Base-by-base conservation (phyloP, 2,888 invertebrate genomes). In the Synanthedon tipuliformis region DNA sequence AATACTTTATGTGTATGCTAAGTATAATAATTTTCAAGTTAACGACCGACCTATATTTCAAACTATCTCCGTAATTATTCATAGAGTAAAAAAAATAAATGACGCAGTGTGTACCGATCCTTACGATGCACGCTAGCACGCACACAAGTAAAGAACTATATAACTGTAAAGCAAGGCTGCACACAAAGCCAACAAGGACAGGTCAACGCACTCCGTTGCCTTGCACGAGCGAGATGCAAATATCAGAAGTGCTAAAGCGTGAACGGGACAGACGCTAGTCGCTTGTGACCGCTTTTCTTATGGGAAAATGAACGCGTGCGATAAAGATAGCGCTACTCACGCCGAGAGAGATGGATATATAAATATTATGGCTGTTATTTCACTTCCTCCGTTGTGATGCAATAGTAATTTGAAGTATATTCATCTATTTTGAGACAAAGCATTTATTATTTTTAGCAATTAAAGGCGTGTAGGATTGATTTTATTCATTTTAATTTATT, bases 301-400 rank as follows among this genome's bases (percentile, higher is more conserved):
- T 63, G 77, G 68, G 61, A 65, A 66, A 64, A 64, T 63, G 68
- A 52, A 59, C 65, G 68, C 61, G 86, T 69, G 80, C 67, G 81
- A 86, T 69, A 71, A 71, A 71, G 84, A 85, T 69, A 72, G 73
- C 69, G 72, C 64, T 71, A 78, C 71, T 61, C 58, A 60, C 75
- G 56, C 58, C 59, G 68, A 76, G 72, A 71, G 81, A 68, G 86
- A 82, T 64, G 65, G 81, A 70, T 79, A 75, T 84, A 81, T 75
- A 84, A 85, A 85, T 85, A 86, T 87, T 87, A 82, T 85, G 86
- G 77, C 82, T 83, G 81, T 81, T 84, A 84, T 82, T 87, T 84
- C 83, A 85, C 80, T 87, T 87, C 87, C 87, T 86, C 71, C 69
- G 81, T 68, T 85, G 82, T 87, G 87, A 87, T 86, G 87, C 87